Percentiles rank a stretch among this genome's conserved stretches.
Evolutionary conservation across 2,888 invertebrate species (phyloP).

Genomic region (Eulithis testata): DNA sequence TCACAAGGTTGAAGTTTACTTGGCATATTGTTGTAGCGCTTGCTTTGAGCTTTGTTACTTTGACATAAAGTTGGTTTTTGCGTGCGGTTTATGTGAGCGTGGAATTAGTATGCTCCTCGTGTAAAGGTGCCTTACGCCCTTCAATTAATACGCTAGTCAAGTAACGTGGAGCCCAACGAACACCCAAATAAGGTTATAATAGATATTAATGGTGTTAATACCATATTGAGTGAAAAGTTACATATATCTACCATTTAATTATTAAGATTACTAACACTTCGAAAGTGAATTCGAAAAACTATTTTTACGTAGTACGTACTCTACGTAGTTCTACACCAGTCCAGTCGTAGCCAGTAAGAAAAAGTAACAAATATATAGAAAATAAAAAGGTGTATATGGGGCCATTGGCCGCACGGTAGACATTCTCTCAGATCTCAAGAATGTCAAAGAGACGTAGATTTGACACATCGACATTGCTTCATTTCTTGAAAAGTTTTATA

Average conservation of each 20-base stretch:
- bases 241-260: no score
- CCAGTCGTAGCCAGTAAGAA: no score
- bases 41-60: conserved; percentile 10
- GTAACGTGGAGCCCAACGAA: conserved; percentile 32
- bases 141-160: conserved; percentile 36
- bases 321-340: no score
- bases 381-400: no score
- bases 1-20: conserved; percentile 5
- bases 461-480: no score
- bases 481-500: no score
- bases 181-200: conserved; percentile 31
- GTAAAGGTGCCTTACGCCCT: conserved; percentile 26
- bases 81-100: conserved; percentile 1
- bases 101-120: conserved; percentile 37
- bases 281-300: no score
- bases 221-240: conserved; percentile 11
- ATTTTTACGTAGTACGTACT: no score
- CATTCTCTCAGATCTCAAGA: no score
- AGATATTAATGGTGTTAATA: conserved; percentile 34
- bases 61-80: conserved; percentile 29
- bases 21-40: neutral
- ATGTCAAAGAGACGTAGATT: no score
- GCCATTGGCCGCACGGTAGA: no score
- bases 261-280: neutral
- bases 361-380: no score